Evolutionary conservation across 2,888 invertebrate species (phyloP), one percentile per base, ranked within the genome.

Genomic region (Nephrotoma flavescens): DNA sequence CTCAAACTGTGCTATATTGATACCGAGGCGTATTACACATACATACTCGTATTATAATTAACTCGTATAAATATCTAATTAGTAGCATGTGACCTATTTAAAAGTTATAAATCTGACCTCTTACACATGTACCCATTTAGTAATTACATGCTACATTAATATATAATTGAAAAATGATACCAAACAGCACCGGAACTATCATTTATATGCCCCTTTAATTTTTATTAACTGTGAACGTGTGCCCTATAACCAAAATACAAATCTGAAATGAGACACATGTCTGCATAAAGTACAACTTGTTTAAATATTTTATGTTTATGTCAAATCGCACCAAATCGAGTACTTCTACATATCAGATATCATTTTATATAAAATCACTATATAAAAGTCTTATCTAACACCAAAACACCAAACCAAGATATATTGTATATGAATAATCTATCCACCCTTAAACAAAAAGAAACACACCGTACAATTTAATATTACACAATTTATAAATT

Each of bases 141-240:
- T 31, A 71, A 71, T 71, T 71, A 71, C 71, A 71, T 31, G 71
- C 31, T 11, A 31, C 71, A 31, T 71, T 71, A 31, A 71, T 71
- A 71, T 9, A 71, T 71, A 71, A 71, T 19, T 31, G 52, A 57
- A 57, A 31, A 31, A 57, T 57, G 11, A 57, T 19, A 57, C 7
- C 52, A 57, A 57, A 57, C 19, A 57, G 15, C 52, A 31, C 31
- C 19, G 31, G 71, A 71, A 71, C 71, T 71, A 71, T 71, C 71
- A 71, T 31, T 71, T 71, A 71, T 12, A 71, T 71, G 71, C 71
- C 71, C 71, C 71, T 31, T 52, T 87, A 87, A 87, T 87, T 86
- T 86, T 42, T 45, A 86, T 85, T 86, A 87, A 87, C 86, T 87
- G 85, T 85, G 86, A 85, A 87, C 87, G 87, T 86, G 87, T 86